These are phyloP conservation scores for Chironomus riparius DNA, from an alignment of 2,888 invertebrate genomes.

Conservation along the genomic window DNA sequence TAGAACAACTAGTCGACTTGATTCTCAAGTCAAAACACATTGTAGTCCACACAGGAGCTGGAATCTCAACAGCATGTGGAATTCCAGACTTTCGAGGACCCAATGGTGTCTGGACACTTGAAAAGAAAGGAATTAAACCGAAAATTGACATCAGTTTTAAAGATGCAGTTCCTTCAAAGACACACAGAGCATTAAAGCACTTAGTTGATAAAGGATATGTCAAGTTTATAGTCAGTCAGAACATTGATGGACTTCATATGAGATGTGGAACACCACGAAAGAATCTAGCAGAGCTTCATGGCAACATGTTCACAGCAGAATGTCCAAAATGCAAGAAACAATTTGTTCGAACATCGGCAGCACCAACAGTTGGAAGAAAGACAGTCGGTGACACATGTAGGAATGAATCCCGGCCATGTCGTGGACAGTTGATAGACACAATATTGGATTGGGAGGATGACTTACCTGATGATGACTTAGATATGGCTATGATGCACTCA, in stretches of 20 bases:
- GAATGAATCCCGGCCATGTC: slow-evolving; percentile 49
- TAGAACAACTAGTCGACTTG: slow-evolving; percentile 59
- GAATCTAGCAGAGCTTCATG: slow-evolving; percentile 86
- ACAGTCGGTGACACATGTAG: slow-evolving; percentile 56
- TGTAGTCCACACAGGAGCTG: slow-evolving; percentile 93
- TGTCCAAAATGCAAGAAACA: slow-evolving; percentile 81
- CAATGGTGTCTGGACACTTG: slow-evolving; percentile 81
- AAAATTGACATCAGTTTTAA: slow-evolving; percentile 77
- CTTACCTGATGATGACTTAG: slow-evolving; percentile 77
- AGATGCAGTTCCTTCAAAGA: slow-evolving; percentile 82
- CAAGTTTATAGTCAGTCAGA: slow-evolving; percentile 89
- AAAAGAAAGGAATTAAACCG: slow-evolving; percentile 80
- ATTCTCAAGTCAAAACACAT: slow-evolving; percentile 69
- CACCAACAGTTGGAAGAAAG: slow-evolving; percentile 73
- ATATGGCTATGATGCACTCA: slow-evolving; percentile 77
- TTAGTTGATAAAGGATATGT: slow-evolving; percentile 63
- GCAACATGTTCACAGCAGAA: slow-evolving; percentile 95
- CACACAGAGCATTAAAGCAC: slow-evolving; percentile 86
- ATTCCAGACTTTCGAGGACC: slow-evolving; percentile 80
- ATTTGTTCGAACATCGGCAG: slow-evolving; percentile 51
- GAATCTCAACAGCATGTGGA: slow-evolving; percentile 77
- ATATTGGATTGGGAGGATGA: slow-evolving; percentile 97
- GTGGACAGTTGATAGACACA: slow-evolving; percentile 82
- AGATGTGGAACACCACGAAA: slow-evolving; percentile 76
- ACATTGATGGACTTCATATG: slow-evolving; percentile 95